phyloP scores from a whole-genome alignment of 64 coral and sea anemone genomes.

The Montipora sp. region DNA sequence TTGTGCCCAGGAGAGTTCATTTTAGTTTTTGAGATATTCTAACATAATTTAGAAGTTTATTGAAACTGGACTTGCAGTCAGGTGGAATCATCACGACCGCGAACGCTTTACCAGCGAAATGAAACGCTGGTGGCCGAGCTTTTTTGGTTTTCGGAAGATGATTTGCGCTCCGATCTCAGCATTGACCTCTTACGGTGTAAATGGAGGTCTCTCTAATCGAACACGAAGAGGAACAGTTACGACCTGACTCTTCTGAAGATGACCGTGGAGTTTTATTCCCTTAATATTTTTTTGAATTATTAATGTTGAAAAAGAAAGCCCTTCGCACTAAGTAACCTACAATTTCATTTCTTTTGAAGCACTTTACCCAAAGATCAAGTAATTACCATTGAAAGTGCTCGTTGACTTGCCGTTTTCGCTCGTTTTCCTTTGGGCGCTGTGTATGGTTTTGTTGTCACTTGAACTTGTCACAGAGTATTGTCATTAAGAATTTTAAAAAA shows the following conservation, averaged over 20 bases:
- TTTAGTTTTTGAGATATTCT: neutral
- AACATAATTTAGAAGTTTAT: neutral
- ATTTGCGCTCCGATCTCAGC: neutral
- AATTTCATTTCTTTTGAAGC: neutral
- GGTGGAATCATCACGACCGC: too few relatives aligned
- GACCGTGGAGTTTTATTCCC: neutral
- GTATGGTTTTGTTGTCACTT: neutral
- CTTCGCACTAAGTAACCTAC: neutral
- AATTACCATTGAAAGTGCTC: neutral
- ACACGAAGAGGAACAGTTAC: neutral
- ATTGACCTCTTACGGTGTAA: neutral
- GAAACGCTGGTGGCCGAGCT: too few relatives aligned
- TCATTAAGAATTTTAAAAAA: too few relatives aligned
- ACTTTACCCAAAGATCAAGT: too few relatives aligned
- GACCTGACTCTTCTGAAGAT: neutral
- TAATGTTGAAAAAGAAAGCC: neutral
- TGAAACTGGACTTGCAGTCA: too few relatives aligned
- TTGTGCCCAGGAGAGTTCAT: neutral
- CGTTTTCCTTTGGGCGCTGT: neutral
- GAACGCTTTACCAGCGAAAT: too few relatives aligned
- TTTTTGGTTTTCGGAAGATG: neutral
- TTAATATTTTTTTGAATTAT: slow-evolving; percentile 25
- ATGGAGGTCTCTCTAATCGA: neutral
- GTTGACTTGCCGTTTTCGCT: neutral
- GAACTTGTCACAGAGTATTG: too few relatives aligned